phyloP scores from a whole-genome alignment of 2,113 vertebrate genomes.

The Poecilia latipinna region DNA sequence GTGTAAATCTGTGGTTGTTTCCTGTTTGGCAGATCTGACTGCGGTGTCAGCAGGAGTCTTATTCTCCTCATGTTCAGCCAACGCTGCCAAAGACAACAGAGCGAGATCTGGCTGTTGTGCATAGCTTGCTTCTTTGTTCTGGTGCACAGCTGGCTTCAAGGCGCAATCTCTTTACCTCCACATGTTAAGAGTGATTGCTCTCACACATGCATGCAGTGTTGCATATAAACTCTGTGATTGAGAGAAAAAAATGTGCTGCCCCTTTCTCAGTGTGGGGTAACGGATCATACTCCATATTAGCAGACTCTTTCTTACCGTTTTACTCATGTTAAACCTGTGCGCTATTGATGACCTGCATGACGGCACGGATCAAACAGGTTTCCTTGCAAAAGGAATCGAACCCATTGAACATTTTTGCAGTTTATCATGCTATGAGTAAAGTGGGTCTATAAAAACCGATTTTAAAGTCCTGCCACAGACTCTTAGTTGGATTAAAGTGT shows the following conservation, averaged over 20 bases:
- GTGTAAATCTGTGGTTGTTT: constrained; percentile 51
- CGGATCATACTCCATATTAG: constrained; percentile 43
- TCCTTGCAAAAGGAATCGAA: neutral
- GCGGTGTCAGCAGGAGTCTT: constrained; percentile 45
- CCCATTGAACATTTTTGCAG: neutral
- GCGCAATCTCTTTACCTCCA: constrained; percentile 25
- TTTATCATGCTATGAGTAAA: neutral
- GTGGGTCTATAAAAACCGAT: too few relatives aligned
- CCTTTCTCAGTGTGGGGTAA: constrained; percentile 25
- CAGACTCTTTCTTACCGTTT: constrained; percentile 4
- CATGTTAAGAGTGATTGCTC: constrained; percentile 5
- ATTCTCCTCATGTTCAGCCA: constrained; percentile 22
- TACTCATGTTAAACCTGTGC: constrained; percentile 5
- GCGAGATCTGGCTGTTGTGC: constrained; percentile 23
- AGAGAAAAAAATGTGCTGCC: constrained; percentile 22
- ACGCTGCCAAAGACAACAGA: constrained; percentile 51
- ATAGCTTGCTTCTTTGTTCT: constrained; percentile 32
- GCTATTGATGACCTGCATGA: neutral
- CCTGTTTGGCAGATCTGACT: constrained; percentile 50
- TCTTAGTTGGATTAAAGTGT: too few relatives aligned
- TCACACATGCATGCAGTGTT: constrained; percentile 7
- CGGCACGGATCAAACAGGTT: neutral
- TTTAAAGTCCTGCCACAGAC: too few relatives aligned
- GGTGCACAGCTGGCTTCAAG: constrained; percentile 40
- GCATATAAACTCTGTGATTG: constrained; percentile 23